Conservation (phyloP, 2,113 vertebrate species). For the pig (Sus scrofa) region DNA sequence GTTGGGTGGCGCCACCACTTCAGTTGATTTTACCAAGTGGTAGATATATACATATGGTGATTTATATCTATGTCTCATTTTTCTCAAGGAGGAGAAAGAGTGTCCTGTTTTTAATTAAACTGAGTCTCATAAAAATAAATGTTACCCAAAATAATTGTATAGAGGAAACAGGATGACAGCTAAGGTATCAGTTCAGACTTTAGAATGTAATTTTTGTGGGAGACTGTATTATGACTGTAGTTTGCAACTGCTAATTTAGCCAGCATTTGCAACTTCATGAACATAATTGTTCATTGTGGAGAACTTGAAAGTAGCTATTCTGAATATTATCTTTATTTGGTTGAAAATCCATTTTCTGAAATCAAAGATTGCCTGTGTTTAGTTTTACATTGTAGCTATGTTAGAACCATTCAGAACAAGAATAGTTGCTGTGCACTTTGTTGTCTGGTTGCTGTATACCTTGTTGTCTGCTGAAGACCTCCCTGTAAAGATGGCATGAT, state of each 20-base stretch:
- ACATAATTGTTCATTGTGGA: slow-evolving; percentile 52
- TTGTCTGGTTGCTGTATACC: not conserved
- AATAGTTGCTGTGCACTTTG: not conserved
- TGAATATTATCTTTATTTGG: slow-evolving; percentile 42
- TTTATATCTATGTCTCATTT: not conserved
- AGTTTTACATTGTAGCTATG: not conserved
- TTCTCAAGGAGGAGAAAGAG: not conserved
- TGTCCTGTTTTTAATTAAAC: not conserved
- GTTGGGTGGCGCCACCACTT: not conserved
- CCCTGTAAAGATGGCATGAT: not conserved
- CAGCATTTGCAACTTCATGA: not conserved
- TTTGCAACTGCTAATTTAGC: not conserved
- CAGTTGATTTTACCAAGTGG: slow-evolving; percentile 1
- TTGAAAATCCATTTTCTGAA: slow-evolving; percentile 41
- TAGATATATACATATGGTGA: not conserved
- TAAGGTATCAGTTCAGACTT: not conserved
- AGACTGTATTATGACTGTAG: not conserved
- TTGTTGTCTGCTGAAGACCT: not conserved
- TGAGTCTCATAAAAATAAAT: not conserved
- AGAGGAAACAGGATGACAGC: not conserved
- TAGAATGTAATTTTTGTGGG: slow-evolving; percentile 8
- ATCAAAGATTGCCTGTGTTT: not conserved
- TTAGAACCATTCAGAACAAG: not conserved
- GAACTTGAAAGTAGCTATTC: slow-evolving; percentile 10
- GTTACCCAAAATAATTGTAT: not conserved